Base-by-base conservation (phyloP, 2,888 invertebrate species). In the Geotrupes spiniger region DNA sequence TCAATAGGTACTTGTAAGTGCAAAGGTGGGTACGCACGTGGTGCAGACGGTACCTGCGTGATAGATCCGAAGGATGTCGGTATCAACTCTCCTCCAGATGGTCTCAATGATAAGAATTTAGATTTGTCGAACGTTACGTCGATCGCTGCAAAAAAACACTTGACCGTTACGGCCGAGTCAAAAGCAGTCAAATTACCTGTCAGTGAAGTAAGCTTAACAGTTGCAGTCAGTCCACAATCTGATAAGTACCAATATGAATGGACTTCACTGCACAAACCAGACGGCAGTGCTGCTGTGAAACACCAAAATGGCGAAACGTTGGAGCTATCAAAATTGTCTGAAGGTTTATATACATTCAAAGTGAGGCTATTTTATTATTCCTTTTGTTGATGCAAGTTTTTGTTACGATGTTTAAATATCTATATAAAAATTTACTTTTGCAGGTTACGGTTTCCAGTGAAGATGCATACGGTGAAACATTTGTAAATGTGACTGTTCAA, bases 301-400 rank as follows among this genome's bases (percentile, higher is more conserved):
- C 84, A 85, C 66, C 90, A 92, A 70, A 92, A 90, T 64, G 89
- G 89, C 17, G 84, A 86, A 14, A 87, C 87, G 42, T 83, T 95
- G 10, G 88, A 88, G 51, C 76, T 95, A 11, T 88, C 87, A 9
- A 87, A 92, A 64, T 79, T 95, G 5, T 86, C 87, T 0, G 88
- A 90, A 69, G 96, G 96, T 1, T 75, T 90, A 46, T 96, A 95
- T 70, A 84, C 84, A 5, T 94, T 96, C 69, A 91, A 91, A 72
- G 85, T 85, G 59, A 58, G 11, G 12, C 4, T 14, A 21, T 38
- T 8, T n/a, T 17, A 17, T 27, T 14, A 36, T 17, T 4, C 1
- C 15, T 17, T 1, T 27, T 27, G 2, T 15, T 37, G 2, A 25
- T 25, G 15, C 21, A 28, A 2, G 28, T 11, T 9, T 38, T 38